Evolutionary conservation across 92 coral and sea anemone genomes (phyloP).

Genomic region (Porites divaricata): DNA sequence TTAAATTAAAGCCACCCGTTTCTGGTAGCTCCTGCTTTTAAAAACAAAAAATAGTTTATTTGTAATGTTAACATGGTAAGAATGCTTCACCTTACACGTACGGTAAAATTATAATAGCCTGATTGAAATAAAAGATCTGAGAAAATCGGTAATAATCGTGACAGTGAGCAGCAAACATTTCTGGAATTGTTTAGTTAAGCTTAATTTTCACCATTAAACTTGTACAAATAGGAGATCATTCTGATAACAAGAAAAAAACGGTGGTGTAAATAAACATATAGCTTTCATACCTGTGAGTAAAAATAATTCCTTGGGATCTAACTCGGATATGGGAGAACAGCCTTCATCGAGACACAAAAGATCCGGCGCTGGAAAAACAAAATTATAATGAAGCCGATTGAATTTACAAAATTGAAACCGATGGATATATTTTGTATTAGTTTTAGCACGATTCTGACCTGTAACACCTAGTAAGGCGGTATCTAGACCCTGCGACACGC

Average conservation of each 20-base stretch:
- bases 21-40: too few relatives aligned
- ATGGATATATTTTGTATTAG: background rate
- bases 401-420: background rate
- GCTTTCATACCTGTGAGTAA: constrained; percentile 18
- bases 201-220: background rate
- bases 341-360: constrained; percentile 14
- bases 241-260: background rate
- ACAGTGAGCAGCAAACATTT: too few relatives aligned
- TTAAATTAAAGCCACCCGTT: too few relatives aligned
- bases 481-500: constrained; percentile 16
- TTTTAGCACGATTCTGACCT: constrained; percentile 5
- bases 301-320: constrained; percentile 17
- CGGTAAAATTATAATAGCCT: too few relatives aligned
- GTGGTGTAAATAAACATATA: too few relatives aligned
- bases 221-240: background rate
- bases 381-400: background rate
- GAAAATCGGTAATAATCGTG: too few relatives aligned
- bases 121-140: too few relatives aligned
- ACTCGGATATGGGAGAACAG: background rate
- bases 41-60: too few relatives aligned
- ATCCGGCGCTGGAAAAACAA: constrained; percentile 25
- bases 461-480: constrained; percentile 8
- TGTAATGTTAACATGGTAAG: too few relatives aligned
- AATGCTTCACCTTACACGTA: too few relatives aligned
- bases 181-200: too few relatives aligned